Conservation (phyloP, 1,140 invertebrate species). For the Ylistrum balloti region DNA sequence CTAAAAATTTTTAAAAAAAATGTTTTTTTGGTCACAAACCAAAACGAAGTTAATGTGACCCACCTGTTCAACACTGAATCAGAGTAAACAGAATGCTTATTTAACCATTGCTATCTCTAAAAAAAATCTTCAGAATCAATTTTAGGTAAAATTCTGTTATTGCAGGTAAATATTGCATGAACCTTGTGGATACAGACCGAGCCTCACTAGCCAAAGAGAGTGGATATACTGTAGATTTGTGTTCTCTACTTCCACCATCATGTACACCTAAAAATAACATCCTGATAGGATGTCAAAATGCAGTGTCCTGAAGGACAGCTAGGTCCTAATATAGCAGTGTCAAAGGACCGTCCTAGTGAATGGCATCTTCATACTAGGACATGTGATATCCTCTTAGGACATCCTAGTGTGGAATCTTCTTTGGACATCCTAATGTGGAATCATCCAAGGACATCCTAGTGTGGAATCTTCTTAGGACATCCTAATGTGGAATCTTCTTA, state of each 20-base stretch:
- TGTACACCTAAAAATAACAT: slow-evolving; percentile 98
- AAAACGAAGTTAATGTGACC: too few species aligned
- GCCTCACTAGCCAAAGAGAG: slow-evolving; percentile 88
- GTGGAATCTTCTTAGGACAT: not conserved
- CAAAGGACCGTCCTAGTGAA: too few species aligned
- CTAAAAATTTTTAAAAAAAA: too few species aligned
- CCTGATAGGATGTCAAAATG: slow-evolving; percentile 86
- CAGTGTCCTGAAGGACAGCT: too few species aligned
- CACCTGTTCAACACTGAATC: too few species aligned
- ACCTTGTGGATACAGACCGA: slow-evolving; percentile 93
- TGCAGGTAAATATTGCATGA: slow-evolving; percentile 90
- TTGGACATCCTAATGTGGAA: too few species aligned
- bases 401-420: too few species aligned
- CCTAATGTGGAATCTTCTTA: not conserved
- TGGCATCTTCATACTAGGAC: not conserved
- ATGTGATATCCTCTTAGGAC: not conserved
- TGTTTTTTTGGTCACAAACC: too few species aligned
- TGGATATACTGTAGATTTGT: slow-evolving; percentile 90
- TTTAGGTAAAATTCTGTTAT: too few species aligned
- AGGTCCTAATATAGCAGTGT: slow-evolving; percentile 40
- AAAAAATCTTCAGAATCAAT: too few species aligned
- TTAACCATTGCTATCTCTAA: too few species aligned
- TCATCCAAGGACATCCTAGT: not conserved
- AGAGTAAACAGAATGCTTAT: too few species aligned
- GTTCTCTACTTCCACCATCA: slow-evolving; percentile 89